Conservation (phyloP, 2,797 vertebrate species). For the Smutsia temminckii region DNA sequence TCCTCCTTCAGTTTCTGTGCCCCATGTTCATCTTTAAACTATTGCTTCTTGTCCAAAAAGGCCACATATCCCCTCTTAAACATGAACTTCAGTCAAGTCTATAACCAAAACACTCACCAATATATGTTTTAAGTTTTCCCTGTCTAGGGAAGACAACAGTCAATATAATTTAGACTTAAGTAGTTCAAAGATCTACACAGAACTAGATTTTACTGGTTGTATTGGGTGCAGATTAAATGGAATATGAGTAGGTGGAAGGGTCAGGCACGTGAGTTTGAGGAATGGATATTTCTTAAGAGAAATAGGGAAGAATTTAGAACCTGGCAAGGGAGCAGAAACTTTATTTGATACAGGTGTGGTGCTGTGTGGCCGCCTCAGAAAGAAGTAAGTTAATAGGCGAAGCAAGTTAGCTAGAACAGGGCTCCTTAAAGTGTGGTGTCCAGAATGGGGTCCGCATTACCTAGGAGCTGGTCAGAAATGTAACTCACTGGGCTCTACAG, state of each 20-base stretch:
- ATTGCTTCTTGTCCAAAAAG: background rate
- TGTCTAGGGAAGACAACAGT: background rate
- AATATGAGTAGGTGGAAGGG: background rate
- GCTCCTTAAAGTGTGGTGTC: background rate
- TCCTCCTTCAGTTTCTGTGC: background rate
- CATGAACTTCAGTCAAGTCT: background rate
- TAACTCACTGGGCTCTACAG: background rate
- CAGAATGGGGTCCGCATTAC: background rate
- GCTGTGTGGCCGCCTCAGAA: background rate
- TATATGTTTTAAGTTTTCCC: background rate
- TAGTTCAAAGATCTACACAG: background rate
- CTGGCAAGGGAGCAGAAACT: background rate
- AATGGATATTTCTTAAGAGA: constrained; percentile 8
- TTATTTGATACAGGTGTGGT: background rate
- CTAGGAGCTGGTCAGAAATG: background rate
- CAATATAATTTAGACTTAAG: background rate
- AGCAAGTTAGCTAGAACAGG: background rate
- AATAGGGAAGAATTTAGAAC: background rate
- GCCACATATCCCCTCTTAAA: background rate
- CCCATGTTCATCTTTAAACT: background rate
- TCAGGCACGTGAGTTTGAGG: background rate
- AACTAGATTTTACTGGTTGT: constrained; percentile 20
- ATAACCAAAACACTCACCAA: background rate
- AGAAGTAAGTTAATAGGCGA: background rate
- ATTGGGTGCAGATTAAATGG: background rate